Conservation (phyloP, 1,140 invertebrate genomes). For the Caenorhabditis brenneri region DNA sequence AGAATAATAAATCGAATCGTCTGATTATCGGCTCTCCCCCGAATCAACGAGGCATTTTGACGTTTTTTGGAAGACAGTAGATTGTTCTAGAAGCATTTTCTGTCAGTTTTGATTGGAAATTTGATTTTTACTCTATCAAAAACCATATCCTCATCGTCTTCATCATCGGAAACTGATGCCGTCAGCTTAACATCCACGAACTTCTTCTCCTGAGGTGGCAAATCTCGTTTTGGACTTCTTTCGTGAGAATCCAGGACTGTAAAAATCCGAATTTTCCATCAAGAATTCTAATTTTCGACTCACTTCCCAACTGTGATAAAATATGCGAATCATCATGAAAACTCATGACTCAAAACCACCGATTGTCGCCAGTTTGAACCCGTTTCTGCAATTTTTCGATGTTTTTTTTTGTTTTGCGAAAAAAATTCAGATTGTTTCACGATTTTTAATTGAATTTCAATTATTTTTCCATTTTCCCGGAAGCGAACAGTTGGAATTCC, state of each 20-base stretch:
- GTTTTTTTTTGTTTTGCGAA: not conserved
- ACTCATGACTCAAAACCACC: constrained; percentile 4
- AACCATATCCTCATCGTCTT: constrained; percentile 48
- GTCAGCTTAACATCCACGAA: constrained; percentile 25
- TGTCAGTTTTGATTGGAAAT: not conserved
- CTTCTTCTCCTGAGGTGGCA: not conserved
- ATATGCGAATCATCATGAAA: constrained; percentile 52
- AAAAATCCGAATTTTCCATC: constrained; percentile 23
- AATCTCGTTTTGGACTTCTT: constrained; percentile 48
- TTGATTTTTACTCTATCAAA: constrained; percentile 44
- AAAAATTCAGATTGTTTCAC: not conserved
- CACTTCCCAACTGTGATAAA: constrained; percentile 53
- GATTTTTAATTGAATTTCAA: too few species aligned
- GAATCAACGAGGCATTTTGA: constrained; percentile 5
- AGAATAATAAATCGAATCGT: constrained; percentile 22
- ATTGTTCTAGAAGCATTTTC: not conserved
- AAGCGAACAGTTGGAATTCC: not conserved
- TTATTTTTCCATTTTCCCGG: not conserved
- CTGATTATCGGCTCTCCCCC: constrained; percentile 19
- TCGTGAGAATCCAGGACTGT: constrained; percentile 53
- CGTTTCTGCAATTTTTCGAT: not conserved
- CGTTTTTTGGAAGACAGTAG: not conserved
- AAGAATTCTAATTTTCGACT: not conserved
- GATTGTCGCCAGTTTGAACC: not conserved
- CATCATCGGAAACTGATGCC: constrained; percentile 15